Conservation (phyloP, 1,140 invertebrate genomes). For the Propsilocerus akamusi region DNA sequence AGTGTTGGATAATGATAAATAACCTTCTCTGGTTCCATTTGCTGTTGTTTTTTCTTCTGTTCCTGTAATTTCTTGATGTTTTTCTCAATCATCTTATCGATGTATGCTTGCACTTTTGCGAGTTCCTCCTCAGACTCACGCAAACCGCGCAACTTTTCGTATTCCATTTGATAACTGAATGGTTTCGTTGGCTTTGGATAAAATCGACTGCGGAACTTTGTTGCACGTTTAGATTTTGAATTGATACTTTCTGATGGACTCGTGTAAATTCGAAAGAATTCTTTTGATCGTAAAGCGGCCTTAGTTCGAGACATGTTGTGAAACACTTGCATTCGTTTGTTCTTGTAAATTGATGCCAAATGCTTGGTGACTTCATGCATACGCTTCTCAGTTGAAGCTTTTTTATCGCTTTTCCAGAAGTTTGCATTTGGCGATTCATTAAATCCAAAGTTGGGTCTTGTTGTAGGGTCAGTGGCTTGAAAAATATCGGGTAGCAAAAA, state of each 20-base stretch:
- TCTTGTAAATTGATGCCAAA: conserved; percentile 16
- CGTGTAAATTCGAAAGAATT: conserved; percentile 13
- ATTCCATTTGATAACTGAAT: not conserved
- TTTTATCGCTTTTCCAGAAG: conserved; percentile 10
- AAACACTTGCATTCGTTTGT: conserved; percentile 17
- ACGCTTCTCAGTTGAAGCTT: conserved; percentile 14
- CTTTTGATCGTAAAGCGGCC: conserved; percentile 15
- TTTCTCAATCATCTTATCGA: not conserved
- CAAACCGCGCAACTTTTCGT: not conserved
- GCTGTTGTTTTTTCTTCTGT: not conserved
- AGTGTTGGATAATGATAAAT: not conserved
- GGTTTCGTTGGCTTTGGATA: not conserved
- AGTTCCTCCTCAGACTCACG: not conserved
- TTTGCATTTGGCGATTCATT: not conserved
- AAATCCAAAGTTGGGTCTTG: not conserved
- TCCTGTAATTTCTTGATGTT: not conserved
- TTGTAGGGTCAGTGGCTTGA: too few relatives aligned
- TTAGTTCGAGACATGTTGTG: conserved; percentile 15
- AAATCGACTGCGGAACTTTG: not conserved
- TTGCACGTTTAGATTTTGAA: not conserved
- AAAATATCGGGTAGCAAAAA: not conserved
- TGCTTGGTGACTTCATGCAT: conserved; percentile 17
- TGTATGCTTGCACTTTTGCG: not conserved
- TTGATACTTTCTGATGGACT: conserved; percentile 16
- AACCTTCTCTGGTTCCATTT: not conserved